These are phyloP conservation scores for Epistrophe eligans DNA, from an alignment of 2,888 invertebrate genomes.

Conservation along the genomic window DNA sequence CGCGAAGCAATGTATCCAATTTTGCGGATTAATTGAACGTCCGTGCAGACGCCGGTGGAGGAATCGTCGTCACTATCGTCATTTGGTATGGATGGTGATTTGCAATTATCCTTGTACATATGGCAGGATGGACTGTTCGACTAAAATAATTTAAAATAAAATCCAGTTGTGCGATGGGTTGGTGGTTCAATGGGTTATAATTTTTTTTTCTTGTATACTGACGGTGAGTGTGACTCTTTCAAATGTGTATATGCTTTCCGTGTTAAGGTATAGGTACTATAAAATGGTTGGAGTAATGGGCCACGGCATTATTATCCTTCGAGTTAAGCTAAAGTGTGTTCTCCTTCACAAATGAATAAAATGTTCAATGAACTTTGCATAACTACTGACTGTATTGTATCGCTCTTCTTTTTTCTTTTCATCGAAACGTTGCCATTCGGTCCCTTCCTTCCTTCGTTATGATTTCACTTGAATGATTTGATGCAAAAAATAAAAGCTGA, in stretches of 20 bases:
- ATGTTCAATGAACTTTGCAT: slow-evolving; percentile 65
- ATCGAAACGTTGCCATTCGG: slow-evolving; percentile 22
- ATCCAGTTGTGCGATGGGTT: slow-evolving; percentile 26
- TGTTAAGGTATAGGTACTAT: slow-evolving; percentile 47
- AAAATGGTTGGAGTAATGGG: slow-evolving; percentile 29
- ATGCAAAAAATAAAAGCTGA: slow-evolving; percentile 29
- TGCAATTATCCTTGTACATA: slow-evolving; percentile 78
- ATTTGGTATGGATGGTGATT: slow-evolving; percentile 73
- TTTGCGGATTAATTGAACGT: slow-evolving; percentile 82
- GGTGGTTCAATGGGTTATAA: background rate
- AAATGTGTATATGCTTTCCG: background rate
- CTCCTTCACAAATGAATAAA: slow-evolving; percentile 33
- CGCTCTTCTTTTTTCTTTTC: slow-evolving; percentile 16
- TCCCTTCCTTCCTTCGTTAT: slow-evolving; percentile 16
- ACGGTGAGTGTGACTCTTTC: slow-evolving; percentile 2
- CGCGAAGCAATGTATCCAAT: slow-evolving; percentile 83
- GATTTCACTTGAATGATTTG: slow-evolving; percentile 50
- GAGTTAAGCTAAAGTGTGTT: slow-evolving; percentile 19
- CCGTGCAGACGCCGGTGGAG: slow-evolving; percentile 78
- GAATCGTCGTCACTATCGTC: slow-evolving; percentile 73
- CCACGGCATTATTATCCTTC: slow-evolving; percentile 63
- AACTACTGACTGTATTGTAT: slow-evolving; percentile 15
- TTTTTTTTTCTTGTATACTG: background rate
- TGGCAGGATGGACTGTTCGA: slow-evolving; percentile 67
- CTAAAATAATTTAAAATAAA: slow-evolving; percentile 55